phyloP scores from a whole-genome alignment of 2,113 vertebrate genomes.

The Axis porcinus region DNA sequence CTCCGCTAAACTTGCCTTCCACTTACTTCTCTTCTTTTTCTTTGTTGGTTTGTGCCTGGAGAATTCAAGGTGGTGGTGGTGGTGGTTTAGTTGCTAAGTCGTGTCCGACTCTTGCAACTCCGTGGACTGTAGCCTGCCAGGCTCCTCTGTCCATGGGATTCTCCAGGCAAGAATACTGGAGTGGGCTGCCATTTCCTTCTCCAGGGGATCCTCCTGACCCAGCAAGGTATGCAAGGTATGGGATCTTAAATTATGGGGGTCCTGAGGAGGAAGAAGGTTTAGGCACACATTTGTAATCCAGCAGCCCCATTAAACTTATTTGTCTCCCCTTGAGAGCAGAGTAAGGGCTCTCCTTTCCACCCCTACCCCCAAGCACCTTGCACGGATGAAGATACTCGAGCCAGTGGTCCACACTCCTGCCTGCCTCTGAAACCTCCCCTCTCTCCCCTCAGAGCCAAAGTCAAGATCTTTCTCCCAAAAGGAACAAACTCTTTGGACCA shows the following conservation, averaged over 20 bases:
- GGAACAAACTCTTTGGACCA: neutral
- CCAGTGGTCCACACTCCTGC: neutral
- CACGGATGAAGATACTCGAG: neutral
- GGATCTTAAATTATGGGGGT: neutral
- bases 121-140: neutral
- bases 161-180: neutral
- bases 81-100: neutral
- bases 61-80: neutral
- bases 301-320: neutral
- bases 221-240: neutral
- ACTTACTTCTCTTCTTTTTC: neutral
- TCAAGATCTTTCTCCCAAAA: neutral
- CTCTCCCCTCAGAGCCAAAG: neutral
- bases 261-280: neutral
- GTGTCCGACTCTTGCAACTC: fast-evolving
- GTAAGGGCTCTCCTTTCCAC: neutral
- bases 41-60: neutral
- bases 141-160: neutral
- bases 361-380: neutral
- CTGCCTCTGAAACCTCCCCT: neutral
- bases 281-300: neutral
- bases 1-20: neutral
- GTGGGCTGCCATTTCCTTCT: neutral
- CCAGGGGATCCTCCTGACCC: neutral
- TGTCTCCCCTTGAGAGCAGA: neutral